phyloP scores from a whole-genome alignment of 2,113 vertebrate species.

The Menura novaehollandiae region DNA sequence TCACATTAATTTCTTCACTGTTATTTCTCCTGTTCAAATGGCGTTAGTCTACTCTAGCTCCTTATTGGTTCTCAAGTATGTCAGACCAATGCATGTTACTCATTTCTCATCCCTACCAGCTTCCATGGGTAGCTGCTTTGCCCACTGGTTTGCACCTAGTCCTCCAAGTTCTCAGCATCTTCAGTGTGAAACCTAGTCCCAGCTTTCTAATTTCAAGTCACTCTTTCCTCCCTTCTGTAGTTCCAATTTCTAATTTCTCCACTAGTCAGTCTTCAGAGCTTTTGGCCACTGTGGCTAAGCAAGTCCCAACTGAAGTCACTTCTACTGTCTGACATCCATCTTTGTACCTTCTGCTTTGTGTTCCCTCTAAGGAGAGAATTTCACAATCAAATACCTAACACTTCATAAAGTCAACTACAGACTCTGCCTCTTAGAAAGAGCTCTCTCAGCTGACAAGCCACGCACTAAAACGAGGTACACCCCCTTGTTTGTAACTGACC shows the following conservation, averaged over 20 bases:
- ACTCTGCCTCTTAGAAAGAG: neutral
- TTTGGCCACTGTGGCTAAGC: neutral
- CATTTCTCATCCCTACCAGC: neutral
- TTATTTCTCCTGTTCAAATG: neutral
- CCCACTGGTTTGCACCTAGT: neutral
- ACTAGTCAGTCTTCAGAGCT: neutral
- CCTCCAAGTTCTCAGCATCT: neutral
- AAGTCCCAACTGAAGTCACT: neutral
- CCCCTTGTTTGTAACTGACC: neutral
- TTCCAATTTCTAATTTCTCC: neutral
- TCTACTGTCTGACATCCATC: neutral
- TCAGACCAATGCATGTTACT: neutral
- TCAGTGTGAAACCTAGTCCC: neutral
- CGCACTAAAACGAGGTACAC: neutral
- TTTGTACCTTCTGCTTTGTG: neutral
- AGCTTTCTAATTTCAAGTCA: neutral
- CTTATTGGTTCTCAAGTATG: neutral
- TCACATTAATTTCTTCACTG: neutral
- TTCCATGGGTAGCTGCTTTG: neutral
- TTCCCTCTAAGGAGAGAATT: neutral
- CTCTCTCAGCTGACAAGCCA: neutral
- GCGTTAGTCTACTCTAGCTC: neutral
- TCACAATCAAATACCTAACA: neutral
- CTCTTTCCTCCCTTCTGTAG: neutral
- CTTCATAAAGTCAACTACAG: neutral